phyloP scores from a whole-genome alignment of 2,888 invertebrate species.

The Sepiola atlantica region DNA sequence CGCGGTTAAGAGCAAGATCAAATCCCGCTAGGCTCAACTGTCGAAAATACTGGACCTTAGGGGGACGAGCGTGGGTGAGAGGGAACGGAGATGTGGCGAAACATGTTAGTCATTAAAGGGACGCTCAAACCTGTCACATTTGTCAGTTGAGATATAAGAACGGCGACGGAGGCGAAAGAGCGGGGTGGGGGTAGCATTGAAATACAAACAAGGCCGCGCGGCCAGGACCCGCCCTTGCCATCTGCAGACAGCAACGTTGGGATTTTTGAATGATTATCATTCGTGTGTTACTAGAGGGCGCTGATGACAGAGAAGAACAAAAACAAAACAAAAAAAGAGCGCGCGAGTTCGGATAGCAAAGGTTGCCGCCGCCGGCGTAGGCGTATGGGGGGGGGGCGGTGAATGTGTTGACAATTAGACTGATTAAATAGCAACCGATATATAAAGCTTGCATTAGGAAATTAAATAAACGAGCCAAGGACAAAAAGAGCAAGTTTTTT shows the following conservation, averaged over 20 bases:
- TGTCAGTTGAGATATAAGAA: not conserved
- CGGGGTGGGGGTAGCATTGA: not conserved
- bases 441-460: constrained; percentile 11
- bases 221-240: not conserved
- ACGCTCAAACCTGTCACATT: not conserved
- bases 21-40: too few relatives aligned
- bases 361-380: not conserved
- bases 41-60: not conserved
- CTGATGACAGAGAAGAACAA: not conserved
- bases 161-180: not conserved
- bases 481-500: not conserved
- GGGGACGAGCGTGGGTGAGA: not conserved
- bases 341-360: not conserved
- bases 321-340: not conserved
- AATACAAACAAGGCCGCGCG: not conserved
- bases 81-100: too few relatives aligned
- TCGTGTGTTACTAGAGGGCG: constrained; percentile 22
- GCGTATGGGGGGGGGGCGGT: too few relatives aligned
- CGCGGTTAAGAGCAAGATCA: not conserved
- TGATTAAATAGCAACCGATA: not conserved
- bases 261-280: not conserved
- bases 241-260: not conserved
- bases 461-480: not conserved
- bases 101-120: not conserved
- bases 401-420: constrained; percentile 20